Percentiles rank a stretch among this genome's conserved stretches.
Evolutionary conservation across 2,113 vertebrate genomes (phyloP).

Genomic region (Varanus komodoensis): DNA sequence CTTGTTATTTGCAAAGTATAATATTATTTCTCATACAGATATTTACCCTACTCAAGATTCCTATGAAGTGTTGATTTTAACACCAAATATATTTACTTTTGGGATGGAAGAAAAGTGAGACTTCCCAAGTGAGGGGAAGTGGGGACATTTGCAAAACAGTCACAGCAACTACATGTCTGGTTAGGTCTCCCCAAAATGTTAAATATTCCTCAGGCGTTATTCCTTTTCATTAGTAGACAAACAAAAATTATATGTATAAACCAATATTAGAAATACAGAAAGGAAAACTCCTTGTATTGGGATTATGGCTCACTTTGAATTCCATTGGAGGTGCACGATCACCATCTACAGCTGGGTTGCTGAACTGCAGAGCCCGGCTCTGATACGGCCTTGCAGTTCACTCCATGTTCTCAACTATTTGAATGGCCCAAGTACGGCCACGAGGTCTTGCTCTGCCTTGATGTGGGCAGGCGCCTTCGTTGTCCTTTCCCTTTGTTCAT

Average conservation of each 20-base stretch:
- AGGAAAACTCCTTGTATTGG: neutral
- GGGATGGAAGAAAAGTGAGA: neutral
- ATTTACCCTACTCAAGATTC: neutral
- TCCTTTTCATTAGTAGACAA: neutral
- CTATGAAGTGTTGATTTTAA: neutral
- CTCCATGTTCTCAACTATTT: neutral
- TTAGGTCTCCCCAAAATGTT: constrained; percentile 5
- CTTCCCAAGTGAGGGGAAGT: neutral
- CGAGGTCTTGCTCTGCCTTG: too few species aligned
- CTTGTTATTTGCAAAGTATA: neutral
- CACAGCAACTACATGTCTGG: neutral
- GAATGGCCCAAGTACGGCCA: neutral
- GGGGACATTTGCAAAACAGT: neutral
- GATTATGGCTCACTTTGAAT: neutral
- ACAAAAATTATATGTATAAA: neutral
- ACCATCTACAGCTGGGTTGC: constrained; percentile 60
- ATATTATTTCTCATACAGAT: constrained; percentile 43
- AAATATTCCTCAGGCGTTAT: constrained; percentile 1
- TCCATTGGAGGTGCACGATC: constrained; percentile 56
- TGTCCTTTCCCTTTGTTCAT: neutral
- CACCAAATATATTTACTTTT: neutral
- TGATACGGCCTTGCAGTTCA: too few species aligned
- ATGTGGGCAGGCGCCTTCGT: neutral
- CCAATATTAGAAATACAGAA: neutral
- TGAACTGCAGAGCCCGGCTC: constrained; percentile 34